These are phyloP conservation scores for Edolisoma coerulescens DNA, from an alignment of 2,113 vertebrate genomes.

Conservation along the genomic window DNA sequence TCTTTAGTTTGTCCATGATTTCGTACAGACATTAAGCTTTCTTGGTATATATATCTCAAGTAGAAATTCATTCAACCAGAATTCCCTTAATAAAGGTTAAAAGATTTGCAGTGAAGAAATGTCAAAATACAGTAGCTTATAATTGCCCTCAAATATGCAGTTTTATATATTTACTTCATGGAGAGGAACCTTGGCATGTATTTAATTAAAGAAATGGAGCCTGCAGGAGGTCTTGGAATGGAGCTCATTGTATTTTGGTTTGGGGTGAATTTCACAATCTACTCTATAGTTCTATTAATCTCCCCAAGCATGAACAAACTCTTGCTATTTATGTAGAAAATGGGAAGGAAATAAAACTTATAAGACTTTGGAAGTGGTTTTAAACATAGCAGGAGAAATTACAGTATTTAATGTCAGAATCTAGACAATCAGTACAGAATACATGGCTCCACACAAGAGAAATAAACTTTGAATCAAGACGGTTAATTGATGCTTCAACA, in stretches of 20 bases:
- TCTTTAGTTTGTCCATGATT: background rate
- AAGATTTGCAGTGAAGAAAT: constrained; percentile 48
- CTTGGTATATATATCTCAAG: constrained; percentile 29
- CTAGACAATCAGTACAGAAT: constrained; percentile 45
- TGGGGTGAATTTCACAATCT: constrained; percentile 52
- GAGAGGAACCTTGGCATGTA: constrained; percentile 34
- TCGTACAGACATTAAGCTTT: background rate
- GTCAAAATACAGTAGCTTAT: constrained; percentile 48
- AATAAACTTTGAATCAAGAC: constrained; percentile 51
- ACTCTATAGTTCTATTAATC: constrained; percentile 45
- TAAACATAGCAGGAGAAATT: constrained; percentile 54
- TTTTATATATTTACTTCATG: constrained; percentile 49
- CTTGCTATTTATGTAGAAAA: constrained; percentile 39
- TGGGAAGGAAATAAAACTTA: constrained; percentile 48
- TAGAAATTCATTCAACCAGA: constrained; percentile 31
- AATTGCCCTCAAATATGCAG: constrained; percentile 52
- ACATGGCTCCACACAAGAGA: constrained; percentile 11
- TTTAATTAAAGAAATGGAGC: constrained; percentile 52
- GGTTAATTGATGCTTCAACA: constrained; percentile 53
- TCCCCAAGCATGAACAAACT: constrained; percentile 43
- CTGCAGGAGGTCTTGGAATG: constrained; percentile 55
- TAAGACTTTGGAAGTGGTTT: constrained; percentile 41
- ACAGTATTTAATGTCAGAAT: constrained; percentile 47
- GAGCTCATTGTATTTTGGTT: constrained; percentile 50
- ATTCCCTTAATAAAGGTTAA: constrained; percentile 49